phyloP scores from a whole-genome alignment of 2,113 vertebrate genomes.

The Ceyx margarethae region DNA sequence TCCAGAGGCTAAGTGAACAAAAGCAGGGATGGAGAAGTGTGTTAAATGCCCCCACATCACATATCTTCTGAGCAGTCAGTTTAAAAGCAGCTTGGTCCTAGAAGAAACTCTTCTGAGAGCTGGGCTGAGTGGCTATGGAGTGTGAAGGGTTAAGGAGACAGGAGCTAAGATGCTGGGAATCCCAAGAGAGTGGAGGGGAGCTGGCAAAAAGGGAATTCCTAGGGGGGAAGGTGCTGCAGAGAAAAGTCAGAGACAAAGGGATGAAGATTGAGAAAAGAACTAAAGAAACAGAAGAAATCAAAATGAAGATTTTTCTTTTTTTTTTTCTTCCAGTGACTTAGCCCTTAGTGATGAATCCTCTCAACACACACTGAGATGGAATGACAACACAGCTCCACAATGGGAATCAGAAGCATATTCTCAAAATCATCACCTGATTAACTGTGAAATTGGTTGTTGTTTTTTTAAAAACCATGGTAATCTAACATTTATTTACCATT shows the following conservation, averaged over 20 bases:
- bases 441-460: too few relatives aligned
- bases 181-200: constrained; percentile 87
- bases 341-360: constrained; percentile 36
- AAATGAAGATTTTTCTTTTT: constrained; percentile 62
- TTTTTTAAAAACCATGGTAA: not conserved
- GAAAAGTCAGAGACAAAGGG: constrained; percentile 78
- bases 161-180: constrained; percentile 83
- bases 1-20: constrained; percentile 38
- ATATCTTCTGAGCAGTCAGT: constrained; percentile 1
- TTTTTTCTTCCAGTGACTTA: constrained; percentile 33
- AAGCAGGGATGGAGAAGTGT: constrained; percentile 30
- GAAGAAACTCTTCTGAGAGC: constrained; percentile 92
- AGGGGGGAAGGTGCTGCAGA: constrained; percentile 81
- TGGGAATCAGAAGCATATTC: not conserved
- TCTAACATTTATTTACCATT: not conserved
- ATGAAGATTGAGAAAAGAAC: constrained; percentile 77
- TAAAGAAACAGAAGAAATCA: constrained; percentile 73
- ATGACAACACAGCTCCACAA: constrained; percentile 41
- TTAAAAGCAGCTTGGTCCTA: constrained; percentile 82
- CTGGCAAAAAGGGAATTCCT: constrained; percentile 90
- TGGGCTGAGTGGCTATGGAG: constrained; percentile 82
- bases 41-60: constrained; percentile 17
- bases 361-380: constrained; percentile 30
- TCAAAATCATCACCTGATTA: not conserved
- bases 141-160: constrained; percentile 80